Percentiles rank a stretch among this genome's conserved stretches.
Conservation (phyloP, 2,888 invertebrate genomes). For the Drosophila leonis region DNA sequence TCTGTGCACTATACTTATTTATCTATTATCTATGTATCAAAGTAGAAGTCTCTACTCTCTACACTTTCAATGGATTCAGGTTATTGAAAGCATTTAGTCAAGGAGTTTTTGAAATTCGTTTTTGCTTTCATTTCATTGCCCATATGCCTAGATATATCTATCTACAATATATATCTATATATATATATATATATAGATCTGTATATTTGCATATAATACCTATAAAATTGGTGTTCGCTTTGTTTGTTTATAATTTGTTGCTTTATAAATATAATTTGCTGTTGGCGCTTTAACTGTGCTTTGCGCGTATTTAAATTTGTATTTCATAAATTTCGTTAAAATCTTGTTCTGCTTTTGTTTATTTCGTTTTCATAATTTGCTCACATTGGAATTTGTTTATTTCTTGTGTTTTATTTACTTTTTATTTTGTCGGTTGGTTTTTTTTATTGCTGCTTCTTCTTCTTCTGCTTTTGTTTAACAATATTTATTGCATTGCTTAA, state of each 20-base stretch:
- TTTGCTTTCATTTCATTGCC: constrained; percentile 16
- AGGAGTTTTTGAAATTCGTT: not conserved
- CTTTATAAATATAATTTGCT: constrained; percentile 5
- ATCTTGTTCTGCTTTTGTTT: constrained; percentile 28
- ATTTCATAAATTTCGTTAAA: constrained; percentile 18
- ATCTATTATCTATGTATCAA: not conserved
- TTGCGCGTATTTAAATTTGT: constrained; percentile 20
- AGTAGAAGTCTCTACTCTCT: not conserved
- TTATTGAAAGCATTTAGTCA: not conserved
- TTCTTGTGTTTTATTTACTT: not conserved
- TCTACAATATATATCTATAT: not conserved
- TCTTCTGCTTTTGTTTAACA: not conserved
- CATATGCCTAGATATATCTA: not conserved
- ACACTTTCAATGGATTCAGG: not conserved
- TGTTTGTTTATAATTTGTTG: constrained; percentile 16
- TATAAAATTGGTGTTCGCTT: constrained; percentile 3
- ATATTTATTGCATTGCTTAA: constrained; percentile 21
- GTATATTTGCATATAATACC: constrained; percentile 15
- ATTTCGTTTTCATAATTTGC: constrained; percentile 39
- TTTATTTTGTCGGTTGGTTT: not conserved
- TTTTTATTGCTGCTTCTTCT: not conserved
- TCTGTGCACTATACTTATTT: not conserved
- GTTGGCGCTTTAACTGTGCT: constrained; percentile 1
- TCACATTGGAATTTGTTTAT: constrained; percentile 32
- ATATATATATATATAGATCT: not conserved